Evolutionary conservation across 2,888 invertebrate species (phyloP), one percentile per base, ranked within the genome.

Genomic region (Lycaena phlaeas): DNA sequence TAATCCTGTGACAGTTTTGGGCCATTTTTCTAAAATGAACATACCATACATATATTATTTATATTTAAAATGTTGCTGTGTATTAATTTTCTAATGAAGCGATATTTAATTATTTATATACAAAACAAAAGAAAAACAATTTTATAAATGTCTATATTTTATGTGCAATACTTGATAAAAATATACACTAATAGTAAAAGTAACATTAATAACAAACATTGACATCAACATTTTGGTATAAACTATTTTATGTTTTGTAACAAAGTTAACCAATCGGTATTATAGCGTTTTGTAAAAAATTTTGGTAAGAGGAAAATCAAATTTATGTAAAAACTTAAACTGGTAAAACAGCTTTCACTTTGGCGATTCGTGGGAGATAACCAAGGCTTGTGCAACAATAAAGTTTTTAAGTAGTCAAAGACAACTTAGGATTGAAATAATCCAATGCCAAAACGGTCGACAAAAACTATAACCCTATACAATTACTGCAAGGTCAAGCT

Each of bases 1-100:
- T 53, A 96, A 86, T 6, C 98, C 98, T 39, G 95, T 94, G 11
- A 94, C 90, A n/a, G 98, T 98, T 77, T 92, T 93, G 10, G 97
- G 97, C 98, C 98, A 98, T 79, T 93, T 94, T 60, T 93, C 95
- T 95, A 75, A 18, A 72, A 73, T n/a, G n/a, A n/a, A n/a, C n/a
- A n/a, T n/a, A n/a, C n/a, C n/a, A n/a, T n/a, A n/a, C n/a, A n/a
- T n/a, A n/a, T n/a, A n/a, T n/a, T n/a, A n/a, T n/a, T n/a, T n/a
- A n/a, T n/a, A n/a, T n/a, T n/a, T n/a, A n/a, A n/a, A n/a, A n/a
- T n/a, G n/a, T n/a, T n/a, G n/a, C n/a, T n/a, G n/a, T n/a, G n/a
- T n/a, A n/a, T n/a, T n/a, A n/a, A n/a, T n/a, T n/a, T n/a, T n/a
- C n/a, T n/a, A n/a, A n/a, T n/a, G n/a, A n/a, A n/a, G n/a, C n/a